These are phyloP conservation scores for Habrosyne pyritoides DNA, from an alignment of 2,888 invertebrate species.

Conservation along the genomic window DNA sequence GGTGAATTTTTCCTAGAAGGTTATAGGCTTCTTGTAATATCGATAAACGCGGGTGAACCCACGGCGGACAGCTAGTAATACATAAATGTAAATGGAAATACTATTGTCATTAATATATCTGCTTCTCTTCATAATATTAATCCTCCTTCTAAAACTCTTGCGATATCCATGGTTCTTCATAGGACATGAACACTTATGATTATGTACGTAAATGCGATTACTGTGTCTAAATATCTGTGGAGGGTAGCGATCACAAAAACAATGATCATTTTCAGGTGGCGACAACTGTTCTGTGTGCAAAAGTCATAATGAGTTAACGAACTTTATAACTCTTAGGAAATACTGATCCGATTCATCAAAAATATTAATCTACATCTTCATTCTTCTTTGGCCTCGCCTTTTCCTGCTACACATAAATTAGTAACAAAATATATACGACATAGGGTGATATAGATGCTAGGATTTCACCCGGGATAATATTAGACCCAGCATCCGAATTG, in stretches of 20 bases:
- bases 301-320: neutral
- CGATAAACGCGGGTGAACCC: neutral
- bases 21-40: neutral
- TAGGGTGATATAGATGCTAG: too few relatives aligned
- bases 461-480: too few relatives aligned
- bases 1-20: too few relatives aligned
- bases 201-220: conserved; percentile 7
- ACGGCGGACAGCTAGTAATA: neutral
- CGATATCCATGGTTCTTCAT: neutral
- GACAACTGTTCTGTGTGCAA: neutral
- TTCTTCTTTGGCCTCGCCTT: too few relatives aligned
- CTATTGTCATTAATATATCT: neutral
- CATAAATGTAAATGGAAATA: neutral
- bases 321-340: neutral
- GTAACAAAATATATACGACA: too few relatives aligned
- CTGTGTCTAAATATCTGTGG: conserved; percentile 4
- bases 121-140: conserved; percentile 4
- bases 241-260: conserved; percentile 1
- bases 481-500: too few relatives aligned
- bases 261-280: neutral
- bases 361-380: too few relatives aligned
- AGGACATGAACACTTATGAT: conserved; percentile 6
- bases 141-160: conserved; percentile 4
- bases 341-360: too few relatives aligned
- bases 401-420: too few relatives aligned